Conservation (phyloP, 2,888 invertebrate species). For the Oasisia sp. region DNA sequence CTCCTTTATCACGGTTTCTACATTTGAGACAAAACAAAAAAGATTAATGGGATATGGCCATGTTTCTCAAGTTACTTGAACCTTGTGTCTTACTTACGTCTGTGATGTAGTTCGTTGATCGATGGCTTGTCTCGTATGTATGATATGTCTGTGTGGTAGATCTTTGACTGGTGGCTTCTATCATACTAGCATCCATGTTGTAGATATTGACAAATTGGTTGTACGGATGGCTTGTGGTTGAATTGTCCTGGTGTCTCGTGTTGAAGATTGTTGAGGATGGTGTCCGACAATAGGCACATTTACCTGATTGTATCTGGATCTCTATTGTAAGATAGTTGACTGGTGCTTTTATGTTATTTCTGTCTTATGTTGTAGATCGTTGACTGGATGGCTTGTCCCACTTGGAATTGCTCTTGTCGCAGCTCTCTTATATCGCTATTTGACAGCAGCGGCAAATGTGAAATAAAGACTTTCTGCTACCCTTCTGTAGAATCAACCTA, state of each 20-base stretch:
- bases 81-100: background rate
- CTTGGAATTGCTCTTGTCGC: background rate
- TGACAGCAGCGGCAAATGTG: background rate
- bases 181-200: background rate
- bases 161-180: background rate
- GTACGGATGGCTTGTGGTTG: no score
- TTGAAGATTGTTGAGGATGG: background rate
- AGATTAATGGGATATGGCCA: no score
- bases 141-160: no score
- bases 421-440: background rate
- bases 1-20: no score
- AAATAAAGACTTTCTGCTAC: background rate
- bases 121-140: no score
- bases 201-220: background rate
- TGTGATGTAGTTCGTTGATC: background rate
- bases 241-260: background rate
- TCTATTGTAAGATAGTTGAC: background rate
- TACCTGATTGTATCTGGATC: no score
- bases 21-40: no score
- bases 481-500: background rate
- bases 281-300: no score
- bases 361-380: background rate
- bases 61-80: background rate
- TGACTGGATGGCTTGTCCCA: background rate
- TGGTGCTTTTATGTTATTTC: background rate